Conservation (phyloP, 2,888 invertebrate species). For the Perithous albicinctus region DNA sequence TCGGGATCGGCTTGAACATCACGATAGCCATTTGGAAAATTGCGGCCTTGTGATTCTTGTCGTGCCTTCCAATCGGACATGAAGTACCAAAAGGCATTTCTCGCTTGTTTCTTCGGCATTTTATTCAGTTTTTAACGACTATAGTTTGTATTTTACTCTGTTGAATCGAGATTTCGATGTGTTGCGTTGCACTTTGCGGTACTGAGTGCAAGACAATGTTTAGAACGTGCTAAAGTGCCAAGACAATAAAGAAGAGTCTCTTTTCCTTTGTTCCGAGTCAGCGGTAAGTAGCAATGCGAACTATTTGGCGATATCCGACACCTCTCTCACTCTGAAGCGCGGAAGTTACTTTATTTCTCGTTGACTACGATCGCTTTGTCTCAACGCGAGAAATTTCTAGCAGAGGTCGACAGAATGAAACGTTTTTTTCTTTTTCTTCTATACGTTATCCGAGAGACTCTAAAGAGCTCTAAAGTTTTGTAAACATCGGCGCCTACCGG, state of each 20-base stretch:
- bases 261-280: background rate
- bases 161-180: no score
- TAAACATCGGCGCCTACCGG: slow-evolving; percentile 4
- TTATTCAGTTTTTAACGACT: background rate
- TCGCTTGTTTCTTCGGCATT: slow-evolving; percentile 74
- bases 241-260: no score
- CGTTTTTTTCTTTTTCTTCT: no score
- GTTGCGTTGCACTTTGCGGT: no score
- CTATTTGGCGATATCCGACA: background rate
- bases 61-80: slow-evolving; percentile 79
- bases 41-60: slow-evolving; percentile 74
- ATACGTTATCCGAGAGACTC: background rate
- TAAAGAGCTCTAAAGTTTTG: background rate
- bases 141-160: background rate
- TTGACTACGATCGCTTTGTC: background rate
- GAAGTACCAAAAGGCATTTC: slow-evolving; percentile 81
- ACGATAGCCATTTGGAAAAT: slow-evolving; percentile 73
- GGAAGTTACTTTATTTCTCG: background rate
- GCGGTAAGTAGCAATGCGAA: background rate
- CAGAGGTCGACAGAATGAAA: no score
- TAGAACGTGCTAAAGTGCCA: no score
- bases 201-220: background rate
- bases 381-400: no score
- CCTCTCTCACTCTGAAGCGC: no score
- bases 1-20: slow-evolving; percentile 75